Conservation (phyloP, 1,140 invertebrate species). For the Trichonephila inaurata region DNA sequence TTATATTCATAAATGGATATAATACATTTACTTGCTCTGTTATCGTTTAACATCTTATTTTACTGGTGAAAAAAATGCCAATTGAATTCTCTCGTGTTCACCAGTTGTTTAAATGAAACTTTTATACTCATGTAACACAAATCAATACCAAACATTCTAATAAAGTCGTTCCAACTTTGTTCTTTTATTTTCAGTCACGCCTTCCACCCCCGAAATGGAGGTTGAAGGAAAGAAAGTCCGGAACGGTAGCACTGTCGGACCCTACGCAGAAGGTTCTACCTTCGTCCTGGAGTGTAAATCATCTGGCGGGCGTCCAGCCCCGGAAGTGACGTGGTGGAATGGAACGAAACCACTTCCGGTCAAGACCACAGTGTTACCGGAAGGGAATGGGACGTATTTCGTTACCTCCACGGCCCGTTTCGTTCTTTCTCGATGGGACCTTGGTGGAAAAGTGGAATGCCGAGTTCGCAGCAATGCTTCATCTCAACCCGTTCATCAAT, state of each 20-base stretch:
- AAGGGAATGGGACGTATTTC: conserved; percentile 68
- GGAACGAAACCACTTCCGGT: conserved; percentile 78
- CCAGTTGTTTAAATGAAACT: neutral
- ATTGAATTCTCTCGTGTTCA: neutral
- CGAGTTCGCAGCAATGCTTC: conserved; percentile 78
- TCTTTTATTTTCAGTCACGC: conserved; percentile 62
- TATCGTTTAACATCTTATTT: too few species aligned
- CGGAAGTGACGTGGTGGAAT: conserved; percentile 78
- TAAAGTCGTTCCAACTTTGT: neutral
- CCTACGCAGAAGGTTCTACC: conserved; percentile 78
- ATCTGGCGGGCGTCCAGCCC: conserved; percentile 78
- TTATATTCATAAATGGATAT: too few species aligned
- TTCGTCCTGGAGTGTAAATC: conserved; percentile 79
- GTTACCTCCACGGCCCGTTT: conserved; percentile 78
- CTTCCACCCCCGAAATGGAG: conserved; percentile 71
- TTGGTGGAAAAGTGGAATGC: conserved; percentile 90
- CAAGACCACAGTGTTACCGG: conserved; percentile 76
- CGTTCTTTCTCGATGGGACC: conserved; percentile 85
- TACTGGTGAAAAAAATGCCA: neutral
- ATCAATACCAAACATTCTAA: neutral
- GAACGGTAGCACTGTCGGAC: conserved; percentile 77
- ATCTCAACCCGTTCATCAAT: conserved; percentile 84
- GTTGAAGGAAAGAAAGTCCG: conserved; percentile 69
- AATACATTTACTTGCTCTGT: too few species aligned
- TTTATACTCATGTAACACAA: neutral